These are phyloP conservation scores for Acropora tenuis DNA, from an alignment of 64 coral and sea anemone genomes.

Conservation along the genomic window DNA sequence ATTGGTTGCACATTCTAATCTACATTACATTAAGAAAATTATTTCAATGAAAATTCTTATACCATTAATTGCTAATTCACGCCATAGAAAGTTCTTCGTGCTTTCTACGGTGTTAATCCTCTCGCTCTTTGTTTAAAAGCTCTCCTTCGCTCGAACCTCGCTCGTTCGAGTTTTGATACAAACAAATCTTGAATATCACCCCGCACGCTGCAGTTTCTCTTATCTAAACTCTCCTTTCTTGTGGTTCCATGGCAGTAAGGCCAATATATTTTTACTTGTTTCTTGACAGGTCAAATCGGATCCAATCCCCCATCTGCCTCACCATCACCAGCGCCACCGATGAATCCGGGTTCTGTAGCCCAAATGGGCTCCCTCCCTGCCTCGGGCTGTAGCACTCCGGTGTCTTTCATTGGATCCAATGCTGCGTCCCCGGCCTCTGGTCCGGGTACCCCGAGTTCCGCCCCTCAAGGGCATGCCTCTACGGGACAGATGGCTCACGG, in stretches of 20 bases:
- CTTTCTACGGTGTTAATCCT: too few relatives aligned
- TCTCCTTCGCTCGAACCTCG: too few relatives aligned
- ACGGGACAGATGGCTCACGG: constrained; percentile 27
- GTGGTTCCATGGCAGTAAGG: neutral
- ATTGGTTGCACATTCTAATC: too few relatives aligned
- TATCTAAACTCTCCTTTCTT: too few relatives aligned
- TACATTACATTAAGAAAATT: too few relatives aligned
- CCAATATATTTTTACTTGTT: neutral
- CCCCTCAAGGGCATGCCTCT: neutral
- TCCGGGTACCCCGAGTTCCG: constrained; percentile 50
- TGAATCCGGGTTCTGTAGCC: constrained; percentile 64
- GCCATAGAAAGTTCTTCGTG: too few relatives aligned
- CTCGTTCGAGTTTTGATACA: too few relatives aligned
- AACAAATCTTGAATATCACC: too few relatives aligned
- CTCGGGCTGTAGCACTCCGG: constrained; percentile 74
- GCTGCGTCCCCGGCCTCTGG: constrained; percentile 34
- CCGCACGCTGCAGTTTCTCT: too few relatives aligned
- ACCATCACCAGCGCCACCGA: constrained; percentile 7
- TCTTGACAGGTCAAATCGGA: neutral
- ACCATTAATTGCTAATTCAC: too few relatives aligned
- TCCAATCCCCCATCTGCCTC: constrained; percentile 55
- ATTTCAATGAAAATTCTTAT: too few relatives aligned
- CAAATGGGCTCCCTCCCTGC: constrained; percentile 49
- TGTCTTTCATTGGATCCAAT: constrained; percentile 63
- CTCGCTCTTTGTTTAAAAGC: too few relatives aligned